phyloP scores from a whole-genome alignment of 2,113 vertebrate genomes.

The Mustela nigripes region DNA sequence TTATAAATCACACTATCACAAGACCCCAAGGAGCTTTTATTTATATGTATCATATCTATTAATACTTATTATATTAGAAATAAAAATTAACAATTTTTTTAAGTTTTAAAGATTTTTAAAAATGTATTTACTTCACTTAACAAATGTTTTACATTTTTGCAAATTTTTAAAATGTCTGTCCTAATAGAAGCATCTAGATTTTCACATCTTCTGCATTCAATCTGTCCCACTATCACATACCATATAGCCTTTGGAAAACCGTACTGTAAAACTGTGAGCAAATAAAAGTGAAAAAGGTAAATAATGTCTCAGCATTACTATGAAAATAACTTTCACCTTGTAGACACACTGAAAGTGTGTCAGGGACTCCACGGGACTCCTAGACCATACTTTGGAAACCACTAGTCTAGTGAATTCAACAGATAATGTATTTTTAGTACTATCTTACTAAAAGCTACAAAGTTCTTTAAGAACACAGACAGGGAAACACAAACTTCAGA shows the following conservation, averaged over 20 bases:
- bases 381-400: background rate
- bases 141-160: background rate
- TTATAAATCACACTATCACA: background rate
- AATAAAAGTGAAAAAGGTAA: background rate
- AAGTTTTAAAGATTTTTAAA: background rate
- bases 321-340: background rate
- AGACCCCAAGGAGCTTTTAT: background rate
- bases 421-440: background rate
- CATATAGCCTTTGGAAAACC: background rate
- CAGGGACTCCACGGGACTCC: background rate
- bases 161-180: background rate
- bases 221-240: background rate
- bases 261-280: background rate
- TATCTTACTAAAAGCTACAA: background rate
- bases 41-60: background rate
- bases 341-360: background rate
- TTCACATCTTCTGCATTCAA: background rate
- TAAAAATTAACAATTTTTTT: background rate
- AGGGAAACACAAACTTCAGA: background rate
- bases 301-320: background rate
- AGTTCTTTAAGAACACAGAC: background rate
- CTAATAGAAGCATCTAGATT: background rate
- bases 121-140: background rate
- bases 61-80: slow-evolving; percentile 35
- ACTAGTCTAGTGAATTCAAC: background rate